Percentiles rank a stretch among this genome's conserved stretches.
phyloP scores from a whole-genome alignment of 2,888 invertebrate genomes.

The Cordilura impudica region DNA sequence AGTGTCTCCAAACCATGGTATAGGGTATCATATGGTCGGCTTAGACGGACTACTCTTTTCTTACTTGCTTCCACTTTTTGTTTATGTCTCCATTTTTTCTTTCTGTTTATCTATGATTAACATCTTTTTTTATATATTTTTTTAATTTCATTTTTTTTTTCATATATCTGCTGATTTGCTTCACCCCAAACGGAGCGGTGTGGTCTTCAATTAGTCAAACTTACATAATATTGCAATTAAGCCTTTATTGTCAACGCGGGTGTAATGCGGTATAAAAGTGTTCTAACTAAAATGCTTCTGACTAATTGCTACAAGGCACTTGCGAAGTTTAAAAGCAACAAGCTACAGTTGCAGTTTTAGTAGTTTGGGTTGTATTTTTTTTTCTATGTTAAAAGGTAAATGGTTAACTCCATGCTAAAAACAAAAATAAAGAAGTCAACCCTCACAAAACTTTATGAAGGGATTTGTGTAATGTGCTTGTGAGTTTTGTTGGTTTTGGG shows the following conservation, averaged over 20 bases:
- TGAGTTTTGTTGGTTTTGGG: background rate
- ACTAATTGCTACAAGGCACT: background rate
- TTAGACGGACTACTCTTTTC: constrained; percentile 1
- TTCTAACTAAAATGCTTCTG: background rate
- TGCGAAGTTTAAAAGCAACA: constrained; percentile 1
- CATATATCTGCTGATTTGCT: background rate
- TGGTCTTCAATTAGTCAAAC: constrained; percentile 45
- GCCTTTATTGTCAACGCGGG: constrained; percentile 41
- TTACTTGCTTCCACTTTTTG: constrained; percentile 20
- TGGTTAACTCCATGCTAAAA: background rate
- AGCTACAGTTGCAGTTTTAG: too few species aligned
- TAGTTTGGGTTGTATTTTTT: too few species aligned
- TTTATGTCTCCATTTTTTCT: too few species aligned
- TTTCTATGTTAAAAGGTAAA: background rate
- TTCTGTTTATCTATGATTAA: background rate
- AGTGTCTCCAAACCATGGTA: too few species aligned
- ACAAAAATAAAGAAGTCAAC: constrained; percentile 30
- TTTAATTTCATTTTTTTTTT: background rate
- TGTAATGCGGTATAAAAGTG: constrained; percentile 11
- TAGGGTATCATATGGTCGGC: background rate
- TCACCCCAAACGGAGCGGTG: background rate
- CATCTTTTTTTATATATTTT: background rate
- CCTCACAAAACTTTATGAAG: constrained; percentile 25
- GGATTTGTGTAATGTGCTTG: background rate
- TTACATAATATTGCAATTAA: constrained; percentile 58